A percentile compares a stretch with the other conserved stretches of the same genome.
These are phyloP conservation scores for Drosophila fungiperda DNA, from an alignment of 2,888 invertebrate genomes.

Conservation along the genomic window DNA sequence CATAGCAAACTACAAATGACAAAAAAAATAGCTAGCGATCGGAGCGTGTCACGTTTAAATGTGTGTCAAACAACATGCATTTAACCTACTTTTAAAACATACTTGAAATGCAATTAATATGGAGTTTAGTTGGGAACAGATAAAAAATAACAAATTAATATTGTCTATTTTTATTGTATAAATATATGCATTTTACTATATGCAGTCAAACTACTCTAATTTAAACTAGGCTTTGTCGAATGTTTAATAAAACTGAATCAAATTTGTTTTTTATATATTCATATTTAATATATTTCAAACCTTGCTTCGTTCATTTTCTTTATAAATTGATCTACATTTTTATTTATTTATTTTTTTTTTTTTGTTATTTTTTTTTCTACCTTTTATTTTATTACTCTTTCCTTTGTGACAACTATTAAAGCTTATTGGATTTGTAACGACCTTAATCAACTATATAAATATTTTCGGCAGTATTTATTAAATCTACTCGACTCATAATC, in stretches of 20 bases:
- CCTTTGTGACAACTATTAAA: neutral
- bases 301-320: neutral
- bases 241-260: neutral
- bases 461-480: no score
- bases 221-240: neutral
- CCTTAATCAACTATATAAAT: no score
- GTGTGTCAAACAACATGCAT: neutral
- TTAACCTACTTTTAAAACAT: neutral
- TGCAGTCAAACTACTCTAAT: neutral
- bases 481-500: neutral
- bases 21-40: neutral
- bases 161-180: neutral
- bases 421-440: neutral
- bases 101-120: constrained; percentile 17
- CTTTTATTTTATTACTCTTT: neutral
- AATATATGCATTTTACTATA: neutral
- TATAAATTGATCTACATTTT: neutral
- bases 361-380: no score
- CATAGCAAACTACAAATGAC: constrained; percentile 16
- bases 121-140: neutral
- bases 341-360: no score
- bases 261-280: neutral
- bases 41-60: neutral
- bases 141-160: neutral
- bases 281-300: neutral